Evolutionary conservation across 2,113 vertebrate genomes (phyloP).

Genomic region (Coryphaenoides rupestris): DNA sequence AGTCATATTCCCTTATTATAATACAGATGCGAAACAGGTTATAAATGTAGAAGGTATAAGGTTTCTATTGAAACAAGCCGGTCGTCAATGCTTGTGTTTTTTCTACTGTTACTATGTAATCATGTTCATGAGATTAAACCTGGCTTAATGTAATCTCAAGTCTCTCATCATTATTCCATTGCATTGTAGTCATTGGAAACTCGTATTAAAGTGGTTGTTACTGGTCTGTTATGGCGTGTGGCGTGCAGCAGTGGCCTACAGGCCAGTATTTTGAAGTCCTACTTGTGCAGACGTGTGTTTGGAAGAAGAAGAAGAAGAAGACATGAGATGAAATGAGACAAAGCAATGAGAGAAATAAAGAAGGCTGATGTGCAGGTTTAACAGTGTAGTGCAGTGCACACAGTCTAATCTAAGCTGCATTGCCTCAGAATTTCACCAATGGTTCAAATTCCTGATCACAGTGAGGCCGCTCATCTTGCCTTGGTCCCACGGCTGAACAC

Average conservation of each 20-base stretch:
- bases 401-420: slow-evolving; percentile 63
- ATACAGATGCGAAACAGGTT: too few relatives aligned
- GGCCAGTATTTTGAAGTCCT: slow-evolving; percentile 29
- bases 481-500: slow-evolving; percentile 22
- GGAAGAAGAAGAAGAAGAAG: slow-evolving; percentile 38
- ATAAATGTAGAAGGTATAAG: too few relatives aligned
- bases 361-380: slow-evolving; percentile 65
- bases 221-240: slow-evolving; percentile 17
- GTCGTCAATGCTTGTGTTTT: too few relatives aligned
- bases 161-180: too few relatives aligned
- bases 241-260: background rate
- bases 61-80: too few relatives aligned
- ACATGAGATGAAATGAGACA: slow-evolving; percentile 50
- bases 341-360: slow-evolving; percentile 42
- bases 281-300: slow-evolving; percentile 47
- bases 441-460: slow-evolving; percentile 53
- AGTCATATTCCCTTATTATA: too few relatives aligned
- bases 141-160: too few relatives aligned
- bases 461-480: slow-evolving; percentile 29
- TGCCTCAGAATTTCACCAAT: slow-evolving; percentile 48
- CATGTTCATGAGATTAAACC: too few relatives aligned
- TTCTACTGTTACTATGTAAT: too few relatives aligned
- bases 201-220: background rate
- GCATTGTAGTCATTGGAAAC: too few relatives aligned
- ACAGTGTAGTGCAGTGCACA: slow-evolving; percentile 41